These are phyloP conservation scores for Andricus grossulariae DNA, from an alignment of 1,140 invertebrate species.

Conservation along the genomic window DNA sequence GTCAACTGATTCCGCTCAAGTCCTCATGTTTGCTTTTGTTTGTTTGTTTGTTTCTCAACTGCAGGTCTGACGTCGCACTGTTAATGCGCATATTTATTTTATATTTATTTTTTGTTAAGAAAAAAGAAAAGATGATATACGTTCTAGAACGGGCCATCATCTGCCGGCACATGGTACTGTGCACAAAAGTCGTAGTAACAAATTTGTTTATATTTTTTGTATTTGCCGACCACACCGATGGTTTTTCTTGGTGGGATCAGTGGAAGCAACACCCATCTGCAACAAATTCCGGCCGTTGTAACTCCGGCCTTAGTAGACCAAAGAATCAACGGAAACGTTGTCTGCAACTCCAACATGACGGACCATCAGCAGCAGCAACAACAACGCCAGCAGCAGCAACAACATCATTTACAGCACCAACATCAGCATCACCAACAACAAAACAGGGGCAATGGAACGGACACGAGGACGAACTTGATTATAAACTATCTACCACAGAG, in stretches of 20 bases:
- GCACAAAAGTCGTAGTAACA: conserved; percentile 71
- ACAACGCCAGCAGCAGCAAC: conserved; percentile 48
- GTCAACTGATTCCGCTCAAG: conserved; percentile 7
- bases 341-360: conserved; percentile 60
- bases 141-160: conserved; percentile 54
- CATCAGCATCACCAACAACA: conserved; percentile 48
- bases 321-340: conserved; percentile 32
- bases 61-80: conserved; percentile 73
- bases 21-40: conserved; percentile 44
- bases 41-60: conserved; percentile 76
- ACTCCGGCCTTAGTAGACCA: conserved; percentile 35
- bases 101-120: conserved; percentile 71
- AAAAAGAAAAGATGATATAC: conserved; percentile 48
- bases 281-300: conserved; percentile 26
- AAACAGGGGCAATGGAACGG: conserved; percentile 60
- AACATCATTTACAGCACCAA: conserved; percentile 35
- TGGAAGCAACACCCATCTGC: conserved; percentile 57
- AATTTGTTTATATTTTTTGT: conserved; percentile 77
- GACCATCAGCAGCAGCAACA: conserved; percentile 55
- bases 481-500: conserved; percentile 97
- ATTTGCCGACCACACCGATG: conserved; percentile 72
- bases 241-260: conserved; percentile 66
- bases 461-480: conserved; percentile 88
- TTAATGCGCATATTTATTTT: conserved; percentile 73
- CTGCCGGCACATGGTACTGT: conserved; percentile 55